phyloP scores from a whole-genome alignment of 2,113 vertebrate species.

The Notarius lentiginosus region DNA sequence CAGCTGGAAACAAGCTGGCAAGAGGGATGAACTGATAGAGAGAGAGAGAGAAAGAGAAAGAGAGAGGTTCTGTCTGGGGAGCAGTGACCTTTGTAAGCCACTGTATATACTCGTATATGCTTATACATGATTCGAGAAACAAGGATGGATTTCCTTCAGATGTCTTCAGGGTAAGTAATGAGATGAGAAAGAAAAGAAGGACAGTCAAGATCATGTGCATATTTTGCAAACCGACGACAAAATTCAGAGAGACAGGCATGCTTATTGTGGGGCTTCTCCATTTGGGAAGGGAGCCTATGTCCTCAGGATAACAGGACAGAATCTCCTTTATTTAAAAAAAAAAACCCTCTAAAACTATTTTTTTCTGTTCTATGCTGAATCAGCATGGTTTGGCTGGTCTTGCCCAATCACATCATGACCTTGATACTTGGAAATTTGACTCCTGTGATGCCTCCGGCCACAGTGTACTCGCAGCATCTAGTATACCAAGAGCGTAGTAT shows the following conservation, averaged over 20 bases:
- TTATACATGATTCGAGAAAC: background rate
- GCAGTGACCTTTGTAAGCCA: background rate
- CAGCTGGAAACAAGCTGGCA: slow-evolving; percentile 55
- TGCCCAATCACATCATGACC: slow-evolving; percentile 36
- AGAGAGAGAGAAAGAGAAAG: background rate
- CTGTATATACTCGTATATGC: background rate
- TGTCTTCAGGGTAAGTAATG: background rate
- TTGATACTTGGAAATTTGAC: slow-evolving; percentile 29
- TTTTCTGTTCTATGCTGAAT: slow-evolving; percentile 6
- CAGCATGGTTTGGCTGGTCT: slow-evolving; percentile 1
- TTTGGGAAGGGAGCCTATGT: background rate
- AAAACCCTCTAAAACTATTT: background rate
- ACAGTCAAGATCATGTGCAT: background rate
- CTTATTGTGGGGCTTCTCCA: background rate
- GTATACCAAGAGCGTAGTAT: slow-evolving; percentile 1
- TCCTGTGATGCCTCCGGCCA: slow-evolving; percentile 7
- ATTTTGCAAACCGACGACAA: background rate
- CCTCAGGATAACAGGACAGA: background rate
- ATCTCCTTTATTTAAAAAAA: background rate
- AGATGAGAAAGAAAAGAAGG: background rate
- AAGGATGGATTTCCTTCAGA: background rate
- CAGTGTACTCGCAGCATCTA: slow-evolving; percentile 8
- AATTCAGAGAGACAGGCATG: background rate
- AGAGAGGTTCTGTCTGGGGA: background rate
- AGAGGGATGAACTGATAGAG: slow-evolving; percentile 55